Conservation (phyloP, 2,113 vertebrate genomes). For the Cinclus mexicanus region DNA sequence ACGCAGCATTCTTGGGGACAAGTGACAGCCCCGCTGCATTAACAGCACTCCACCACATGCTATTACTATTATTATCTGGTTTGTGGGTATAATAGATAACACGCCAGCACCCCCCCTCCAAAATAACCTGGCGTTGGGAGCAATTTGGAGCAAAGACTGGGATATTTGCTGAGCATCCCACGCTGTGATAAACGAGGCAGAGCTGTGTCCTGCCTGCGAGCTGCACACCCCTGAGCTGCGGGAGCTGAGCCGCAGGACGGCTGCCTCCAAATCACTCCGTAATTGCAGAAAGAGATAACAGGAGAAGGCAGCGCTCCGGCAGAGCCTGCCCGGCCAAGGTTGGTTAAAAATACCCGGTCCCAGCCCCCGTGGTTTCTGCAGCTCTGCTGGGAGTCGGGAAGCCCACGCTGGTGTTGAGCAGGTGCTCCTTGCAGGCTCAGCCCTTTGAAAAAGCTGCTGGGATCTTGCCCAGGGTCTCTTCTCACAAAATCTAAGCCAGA, state of each 20-base stretch:
- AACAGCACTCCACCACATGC: background rate
- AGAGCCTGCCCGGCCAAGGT: background rate
- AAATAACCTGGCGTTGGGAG: background rate
- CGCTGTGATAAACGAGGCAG: background rate
- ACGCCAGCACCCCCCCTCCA: background rate
- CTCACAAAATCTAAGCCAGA: background rate
- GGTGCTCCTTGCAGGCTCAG: background rate
- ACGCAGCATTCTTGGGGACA: background rate
- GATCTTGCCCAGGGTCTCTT: background rate
- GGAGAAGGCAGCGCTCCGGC: background rate
- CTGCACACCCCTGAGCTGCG: background rate
- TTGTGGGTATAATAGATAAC: background rate
- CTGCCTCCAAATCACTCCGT: background rate
- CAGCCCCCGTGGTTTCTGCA: background rate
- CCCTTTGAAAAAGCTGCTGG: background rate
- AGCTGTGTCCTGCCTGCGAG: background rate
- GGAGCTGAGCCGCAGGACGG: background rate
- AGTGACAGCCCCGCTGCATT: background rate
- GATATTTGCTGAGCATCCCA: background rate
- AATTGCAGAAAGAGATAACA: constrained; percentile 18
- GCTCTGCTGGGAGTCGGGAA: background rate
- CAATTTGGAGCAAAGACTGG: background rate
- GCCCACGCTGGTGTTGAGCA: background rate
- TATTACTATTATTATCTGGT: constrained; percentile 13
- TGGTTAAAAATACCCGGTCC: constrained; percentile 29